A percentile compares a stretch with the other conserved stretches of the same genome.
Evolutionary conservation across 2,888 invertebrate genomes (phyloP).

Genomic region (Pollenia griseotomentosa): DNA sequence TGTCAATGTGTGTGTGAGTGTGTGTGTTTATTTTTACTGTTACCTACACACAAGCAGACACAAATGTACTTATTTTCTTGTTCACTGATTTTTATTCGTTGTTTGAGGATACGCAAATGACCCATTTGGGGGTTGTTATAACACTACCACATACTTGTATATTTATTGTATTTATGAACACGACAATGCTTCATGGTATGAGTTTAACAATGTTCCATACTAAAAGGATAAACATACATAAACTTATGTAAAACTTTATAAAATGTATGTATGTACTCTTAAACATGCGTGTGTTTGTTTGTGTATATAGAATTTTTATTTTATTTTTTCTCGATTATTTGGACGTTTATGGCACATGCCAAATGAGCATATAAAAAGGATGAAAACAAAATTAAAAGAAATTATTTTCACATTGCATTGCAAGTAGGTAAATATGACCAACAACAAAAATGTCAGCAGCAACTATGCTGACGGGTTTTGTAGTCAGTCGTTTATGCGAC

Average conservation of each 20-base stretch:
- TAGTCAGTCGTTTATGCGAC: neutral
- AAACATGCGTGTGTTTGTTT: constrained; percentile 24
- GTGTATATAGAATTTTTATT: neutral
- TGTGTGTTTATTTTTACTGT: constrained; percentile 5
- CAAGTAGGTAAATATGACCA: constrained; percentile 74
- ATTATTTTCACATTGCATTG: constrained; percentile 83
- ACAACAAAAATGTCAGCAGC: constrained; percentile 66
- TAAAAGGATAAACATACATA: constrained; percentile 21
- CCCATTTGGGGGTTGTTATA: constrained; percentile 85
- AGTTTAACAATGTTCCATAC: neutral
- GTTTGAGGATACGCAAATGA: constrained; percentile 84
- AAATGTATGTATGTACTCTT: constrained; percentile 31
- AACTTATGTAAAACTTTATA: constrained; percentile 45
- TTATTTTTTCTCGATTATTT: constrained; percentile 38
- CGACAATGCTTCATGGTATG: neutral
- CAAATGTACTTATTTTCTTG: constrained; percentile 75
- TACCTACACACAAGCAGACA: constrained; percentile 43
- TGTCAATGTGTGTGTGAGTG: neutral
- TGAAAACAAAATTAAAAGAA: constrained; percentile 77
- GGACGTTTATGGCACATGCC: constrained; percentile 80
- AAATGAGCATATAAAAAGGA: constrained; percentile 84
- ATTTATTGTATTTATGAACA: constrained; percentile 25
- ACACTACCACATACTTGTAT: constrained; percentile 75
- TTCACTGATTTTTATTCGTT: constrained; percentile 84
- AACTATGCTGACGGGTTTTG: neutral